A percentile compares a stretch with the other conserved stretches of the same genome.
Conservation (phyloP, 2,113 vertebrate species). For the Oriolus oriolus region DNA sequence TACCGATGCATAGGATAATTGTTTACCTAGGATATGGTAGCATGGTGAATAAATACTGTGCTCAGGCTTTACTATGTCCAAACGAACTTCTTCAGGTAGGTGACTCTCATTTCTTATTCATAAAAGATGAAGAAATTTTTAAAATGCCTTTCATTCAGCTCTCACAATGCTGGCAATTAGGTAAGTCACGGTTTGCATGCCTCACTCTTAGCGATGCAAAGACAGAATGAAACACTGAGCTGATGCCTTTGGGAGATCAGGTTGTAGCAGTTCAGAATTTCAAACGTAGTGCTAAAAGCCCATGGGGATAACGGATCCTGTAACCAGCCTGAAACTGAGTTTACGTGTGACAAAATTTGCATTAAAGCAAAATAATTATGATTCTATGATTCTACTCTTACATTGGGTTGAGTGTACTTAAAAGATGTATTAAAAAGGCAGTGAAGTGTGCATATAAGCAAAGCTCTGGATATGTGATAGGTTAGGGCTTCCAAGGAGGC, state of each 20-base stretch:
- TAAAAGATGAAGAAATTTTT: not conserved
- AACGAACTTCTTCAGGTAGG: constrained; percentile 77
- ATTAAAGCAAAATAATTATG: not conserved
- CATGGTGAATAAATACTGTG: constrained; percentile 79
- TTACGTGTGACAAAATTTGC: not conserved
- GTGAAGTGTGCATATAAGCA: not conserved
- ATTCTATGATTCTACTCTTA: not conserved
- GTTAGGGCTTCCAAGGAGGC: not conserved
- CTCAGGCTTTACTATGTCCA: constrained; percentile 64
- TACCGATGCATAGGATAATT: constrained; percentile 51
- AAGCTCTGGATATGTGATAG: not conserved
- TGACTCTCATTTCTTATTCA: not conserved
- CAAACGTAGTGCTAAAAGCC: not conserved
- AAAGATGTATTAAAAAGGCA: not conserved
- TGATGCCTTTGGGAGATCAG: not conserved
- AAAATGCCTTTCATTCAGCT: not conserved
- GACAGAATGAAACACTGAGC: not conserved
- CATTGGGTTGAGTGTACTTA: not conserved
- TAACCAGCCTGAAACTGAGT: not conserved
- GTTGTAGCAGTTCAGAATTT: not conserved
- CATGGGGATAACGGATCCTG: not conserved
- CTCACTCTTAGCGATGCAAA: not conserved
- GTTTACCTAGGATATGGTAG: constrained; percentile 80
- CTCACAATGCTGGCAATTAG: not conserved
- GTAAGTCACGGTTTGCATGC: not conserved